phyloP scores from a whole-genome alignment of 2,797 vertebrate species.

The Lerista edwardsae region DNA sequence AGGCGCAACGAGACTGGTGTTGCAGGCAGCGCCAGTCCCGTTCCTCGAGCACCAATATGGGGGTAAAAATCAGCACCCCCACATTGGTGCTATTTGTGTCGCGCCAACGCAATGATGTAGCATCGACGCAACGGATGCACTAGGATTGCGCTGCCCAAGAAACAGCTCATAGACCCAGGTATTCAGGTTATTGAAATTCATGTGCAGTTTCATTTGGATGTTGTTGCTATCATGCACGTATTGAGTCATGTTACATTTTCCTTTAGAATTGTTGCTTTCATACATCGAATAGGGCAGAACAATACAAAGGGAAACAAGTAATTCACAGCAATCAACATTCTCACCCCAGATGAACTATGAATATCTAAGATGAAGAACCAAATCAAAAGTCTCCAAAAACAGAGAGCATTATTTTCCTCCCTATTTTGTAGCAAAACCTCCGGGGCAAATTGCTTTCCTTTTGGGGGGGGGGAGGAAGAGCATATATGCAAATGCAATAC shows the following conservation, averaged over 20 bases:
- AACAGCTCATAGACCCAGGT: not conserved
- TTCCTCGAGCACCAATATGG: no score
- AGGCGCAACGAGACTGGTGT: no score
- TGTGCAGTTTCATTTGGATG: slow-evolving; percentile 41
- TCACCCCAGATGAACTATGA: slow-evolving; percentile 38
- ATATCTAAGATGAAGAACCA: slow-evolving; percentile 20
- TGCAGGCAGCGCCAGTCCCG: no score
- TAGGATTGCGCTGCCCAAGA: not conserved
- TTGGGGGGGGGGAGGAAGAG: not conserved
- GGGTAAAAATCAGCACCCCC: no score
- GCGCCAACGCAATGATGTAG: no score
- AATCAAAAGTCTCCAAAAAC: slow-evolving; percentile 33
- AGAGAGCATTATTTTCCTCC: not conserved
- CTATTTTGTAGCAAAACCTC: not conserved
- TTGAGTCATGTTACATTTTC: slow-evolving; percentile 32
- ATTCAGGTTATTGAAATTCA: not conserved
- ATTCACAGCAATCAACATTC: slow-evolving; percentile 20
- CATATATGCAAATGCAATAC: slow-evolving; percentile 19
- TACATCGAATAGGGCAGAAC: slow-evolving; percentile 22
- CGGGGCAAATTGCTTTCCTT: slow-evolving; percentile 30
- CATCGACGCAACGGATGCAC: not conserved
- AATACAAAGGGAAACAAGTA: slow-evolving; percentile 23
- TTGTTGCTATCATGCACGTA: not conserved
- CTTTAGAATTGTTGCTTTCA: slow-evolving; percentile 26
- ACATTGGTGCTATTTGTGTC: no score